Base-by-base conservation (phyloP, 2,888 invertebrate species). In the Embidobia sp. region DNA sequence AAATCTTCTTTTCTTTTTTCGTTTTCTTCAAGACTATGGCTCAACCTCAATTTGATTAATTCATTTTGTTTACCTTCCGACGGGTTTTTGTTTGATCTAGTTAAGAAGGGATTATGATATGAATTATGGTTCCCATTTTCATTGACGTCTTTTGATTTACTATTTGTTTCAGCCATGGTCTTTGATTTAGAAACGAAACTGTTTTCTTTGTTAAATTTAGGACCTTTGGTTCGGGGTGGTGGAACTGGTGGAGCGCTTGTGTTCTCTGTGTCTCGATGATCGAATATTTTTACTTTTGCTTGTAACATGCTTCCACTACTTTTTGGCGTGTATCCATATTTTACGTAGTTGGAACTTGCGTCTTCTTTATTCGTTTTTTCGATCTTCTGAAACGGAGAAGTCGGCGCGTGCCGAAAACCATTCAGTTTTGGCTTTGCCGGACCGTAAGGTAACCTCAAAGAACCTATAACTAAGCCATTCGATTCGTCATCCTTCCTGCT, bases 361-460 rank as follows among this genome's bases (percentile, higher is more conserved):
- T 44, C 49, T 57, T 81, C 57, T 73, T 53, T 63, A 16, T 26
- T 48, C 0, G 49, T n/a, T 22, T 77, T 79, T 11, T 87, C 86
- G 15, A 89, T 88, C 33, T 83, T 88, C 1, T 84, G 85, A 40
- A 89, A 89, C 2, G 86, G 87, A 8, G 89, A 89, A 0, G 86
- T 86, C 0, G 87, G 85, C 0, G 89, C 89, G 67, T 89, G 89
- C 1, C 83, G 83, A 63, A 89, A 89, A 8, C 85, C 85, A 1
- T 79, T 77, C 33, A 26, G 31, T 5, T 53, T 57, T 26, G 72
- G 79, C 6, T 61, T 77, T 6, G 57, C 18, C 7, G 69, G 35
- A 11, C 27, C 63, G n/a, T 76, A 73, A 0, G 76, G 40, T 31
- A 79, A 31, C 15, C 19, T 78, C 5, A 66, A 26, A 2, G 79